These are phyloP conservation scores for Hanleya hanleyi DNA, from an alignment of 2,888 invertebrate genomes.

Conservation along the genomic window DNA sequence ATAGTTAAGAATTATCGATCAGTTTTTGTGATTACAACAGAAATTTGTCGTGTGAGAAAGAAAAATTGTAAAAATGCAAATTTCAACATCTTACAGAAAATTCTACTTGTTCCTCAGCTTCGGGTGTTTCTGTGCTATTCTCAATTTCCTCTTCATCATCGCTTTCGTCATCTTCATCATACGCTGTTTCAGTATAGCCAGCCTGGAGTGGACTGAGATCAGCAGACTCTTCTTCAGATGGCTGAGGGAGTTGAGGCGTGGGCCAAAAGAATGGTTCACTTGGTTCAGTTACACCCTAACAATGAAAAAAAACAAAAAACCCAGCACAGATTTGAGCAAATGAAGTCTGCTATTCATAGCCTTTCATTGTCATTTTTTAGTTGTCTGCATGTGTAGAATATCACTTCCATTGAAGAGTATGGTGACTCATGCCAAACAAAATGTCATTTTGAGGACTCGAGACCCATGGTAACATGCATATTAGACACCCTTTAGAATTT, in stretches of 20 bases:
- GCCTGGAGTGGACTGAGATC: neutral
- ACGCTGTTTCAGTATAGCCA: neutral
- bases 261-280: constrained; percentile 79
- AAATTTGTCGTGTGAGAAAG: neutral
- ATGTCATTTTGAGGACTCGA: too few relatives aligned
- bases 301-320: constrained; percentile 25
- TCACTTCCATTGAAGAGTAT: too few relatives aligned
- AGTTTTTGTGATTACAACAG: too few relatives aligned
- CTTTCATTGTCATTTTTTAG: too few relatives aligned
- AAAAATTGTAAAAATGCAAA: neutral
- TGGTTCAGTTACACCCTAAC: constrained; percentile 74
- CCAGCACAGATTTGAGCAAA: too few relatives aligned
- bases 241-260: constrained; percentile 52
- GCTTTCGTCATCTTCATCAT: constrained; percentile 12
- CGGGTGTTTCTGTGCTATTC: constrained; percentile 33
- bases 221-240: constrained; percentile 22
- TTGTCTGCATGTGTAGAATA: too few relatives aligned
- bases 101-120: neutral
- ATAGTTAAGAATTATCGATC: too few relatives aligned
- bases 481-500: too few relatives aligned
- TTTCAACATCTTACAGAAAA: neutral
- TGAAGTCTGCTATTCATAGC: too few relatives aligned
- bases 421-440: too few relatives aligned
- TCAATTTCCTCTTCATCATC: constrained; percentile 39
- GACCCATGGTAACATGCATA: too few relatives aligned